phyloP scores from a whole-genome alignment of 2,888 invertebrate genomes.

The Cordilura impudica region DNA sequence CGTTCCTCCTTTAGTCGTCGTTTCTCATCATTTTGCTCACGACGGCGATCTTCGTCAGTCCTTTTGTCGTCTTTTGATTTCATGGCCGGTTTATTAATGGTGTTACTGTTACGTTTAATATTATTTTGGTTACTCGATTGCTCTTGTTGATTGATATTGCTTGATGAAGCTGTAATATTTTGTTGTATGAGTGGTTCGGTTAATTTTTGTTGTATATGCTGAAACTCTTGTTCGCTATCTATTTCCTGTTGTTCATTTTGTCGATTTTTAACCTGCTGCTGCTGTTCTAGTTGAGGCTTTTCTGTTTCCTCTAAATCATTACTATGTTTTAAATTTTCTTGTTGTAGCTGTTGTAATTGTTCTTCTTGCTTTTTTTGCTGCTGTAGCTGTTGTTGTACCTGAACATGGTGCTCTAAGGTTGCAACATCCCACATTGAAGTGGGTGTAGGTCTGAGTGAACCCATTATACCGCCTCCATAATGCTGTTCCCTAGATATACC shows the following conservation, averaged over 20 bases:
- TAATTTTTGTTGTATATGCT: constrained; percentile 20
- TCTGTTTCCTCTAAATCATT: constrained; percentile 8
- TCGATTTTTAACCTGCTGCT: constrained; percentile 27
- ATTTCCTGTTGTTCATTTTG: background rate
- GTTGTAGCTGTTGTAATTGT: constrained; percentile 27
- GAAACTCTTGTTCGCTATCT: constrained; percentile 25
- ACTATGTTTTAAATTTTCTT: constrained; percentile 32
- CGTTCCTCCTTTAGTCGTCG: constrained; percentile 74
- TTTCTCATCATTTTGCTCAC: constrained; percentile 73
- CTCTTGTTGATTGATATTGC: constrained; percentile 1
- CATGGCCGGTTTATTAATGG: constrained; percentile 30
- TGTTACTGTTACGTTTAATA: constrained; percentile 45
- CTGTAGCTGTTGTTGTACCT: constrained; percentile 66
- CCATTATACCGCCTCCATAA: background rate
- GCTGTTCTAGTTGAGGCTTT: constrained; percentile 27
- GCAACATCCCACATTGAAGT: constrained; percentile 69
- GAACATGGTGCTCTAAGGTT: constrained; percentile 66
- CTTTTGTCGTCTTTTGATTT: constrained; percentile 60
- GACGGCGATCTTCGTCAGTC: constrained; percentile 72
- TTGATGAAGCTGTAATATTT: background rate
- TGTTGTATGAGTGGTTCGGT: constrained; percentile 27
- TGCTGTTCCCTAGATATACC: constrained; percentile 35
- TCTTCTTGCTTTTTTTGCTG: constrained; percentile 3
- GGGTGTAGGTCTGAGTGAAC: constrained; percentile 57
- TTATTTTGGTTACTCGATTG: constrained; percentile 25